phyloP scores from a whole-genome alignment of 2,797 vertebrate species.

The Hypotaenidia okinawae region DNA sequence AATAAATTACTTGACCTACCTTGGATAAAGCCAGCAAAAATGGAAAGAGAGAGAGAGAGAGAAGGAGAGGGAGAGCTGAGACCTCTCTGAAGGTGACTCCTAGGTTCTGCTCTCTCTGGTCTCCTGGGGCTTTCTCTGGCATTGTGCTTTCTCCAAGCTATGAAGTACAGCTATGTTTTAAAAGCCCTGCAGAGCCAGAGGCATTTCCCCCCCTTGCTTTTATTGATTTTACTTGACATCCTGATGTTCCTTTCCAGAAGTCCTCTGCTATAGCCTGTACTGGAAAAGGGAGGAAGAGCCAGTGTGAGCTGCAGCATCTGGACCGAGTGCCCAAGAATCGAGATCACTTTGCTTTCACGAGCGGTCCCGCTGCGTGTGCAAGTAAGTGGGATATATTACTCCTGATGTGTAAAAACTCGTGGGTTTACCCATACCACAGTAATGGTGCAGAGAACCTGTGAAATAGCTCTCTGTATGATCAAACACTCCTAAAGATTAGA shows the following conservation, averaged over 20 bases:
- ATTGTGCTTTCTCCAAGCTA: neutral
- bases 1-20: neutral
- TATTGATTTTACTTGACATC: constrained; percentile 29
- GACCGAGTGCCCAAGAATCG: neutral
- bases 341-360: constrained; percentile 20
- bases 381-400: neutral
- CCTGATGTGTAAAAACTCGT: rapidly evolving
- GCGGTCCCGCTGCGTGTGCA: neutral
- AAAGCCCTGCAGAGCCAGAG: neutral
- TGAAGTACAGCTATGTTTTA: neutral
- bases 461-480: constrained; percentile 12
- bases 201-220: neutral
- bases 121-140: neutral
- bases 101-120: neutral
- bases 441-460: neutral
- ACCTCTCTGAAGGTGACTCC: neutral
- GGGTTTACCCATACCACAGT: neutral
- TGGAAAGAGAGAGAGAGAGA: neutral
- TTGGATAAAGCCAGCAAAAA: neutral
- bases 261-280: neutral
- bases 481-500: constrained; percentile 6
- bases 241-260: constrained; percentile 14
- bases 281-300: neutral
- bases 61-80: neutral
- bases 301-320: neutral